These are phyloP conservation scores for Acleris emargana DNA, from an alignment of 2,888 invertebrate genomes.

Conservation along the genomic window DNA sequence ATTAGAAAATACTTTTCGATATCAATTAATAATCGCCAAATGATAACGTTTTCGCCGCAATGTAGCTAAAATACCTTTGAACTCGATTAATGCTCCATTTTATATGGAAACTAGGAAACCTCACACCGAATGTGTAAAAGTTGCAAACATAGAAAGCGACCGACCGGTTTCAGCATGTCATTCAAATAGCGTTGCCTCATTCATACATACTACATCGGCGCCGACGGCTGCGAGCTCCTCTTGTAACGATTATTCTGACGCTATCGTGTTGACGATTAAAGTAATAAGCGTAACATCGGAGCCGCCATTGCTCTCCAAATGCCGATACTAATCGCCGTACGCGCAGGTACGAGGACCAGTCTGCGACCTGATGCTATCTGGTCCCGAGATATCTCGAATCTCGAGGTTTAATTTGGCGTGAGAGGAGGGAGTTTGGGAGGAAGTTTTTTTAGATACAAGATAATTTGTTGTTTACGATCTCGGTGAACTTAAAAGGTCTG, in stretches of 20 bases:
- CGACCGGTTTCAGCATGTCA: too few relatives aligned
- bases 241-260: constrained; percentile 42
- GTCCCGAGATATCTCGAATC: constrained; percentile 24
- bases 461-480: not conserved
- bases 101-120: too few relatives aligned
- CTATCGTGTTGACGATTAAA: constrained; percentile 72
- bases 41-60: too few relatives aligned
- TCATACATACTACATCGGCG: too few relatives aligned
- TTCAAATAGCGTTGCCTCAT: too few relatives aligned
- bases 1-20: too few relatives aligned
- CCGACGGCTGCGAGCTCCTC: not conserved
- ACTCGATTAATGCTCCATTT: too few relatives aligned
- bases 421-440: constrained; percentile 3
- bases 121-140: too few relatives aligned
- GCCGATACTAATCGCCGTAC: constrained; percentile 54
- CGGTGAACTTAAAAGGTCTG: too few relatives aligned
- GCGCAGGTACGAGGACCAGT: constrained; percentile 52
- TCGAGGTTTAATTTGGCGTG: constrained; percentile 31
- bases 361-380: constrained; percentile 28
- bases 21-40: too few relatives aligned
- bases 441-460: constrained; percentile 13
- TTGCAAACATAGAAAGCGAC: too few relatives aligned
- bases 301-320: constrained; percentile 51
- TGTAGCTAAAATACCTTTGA: too few relatives aligned
- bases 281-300: constrained; percentile 70